Conservation (phyloP, 1,140 invertebrate species). For the Nebria ingens region DNA sequence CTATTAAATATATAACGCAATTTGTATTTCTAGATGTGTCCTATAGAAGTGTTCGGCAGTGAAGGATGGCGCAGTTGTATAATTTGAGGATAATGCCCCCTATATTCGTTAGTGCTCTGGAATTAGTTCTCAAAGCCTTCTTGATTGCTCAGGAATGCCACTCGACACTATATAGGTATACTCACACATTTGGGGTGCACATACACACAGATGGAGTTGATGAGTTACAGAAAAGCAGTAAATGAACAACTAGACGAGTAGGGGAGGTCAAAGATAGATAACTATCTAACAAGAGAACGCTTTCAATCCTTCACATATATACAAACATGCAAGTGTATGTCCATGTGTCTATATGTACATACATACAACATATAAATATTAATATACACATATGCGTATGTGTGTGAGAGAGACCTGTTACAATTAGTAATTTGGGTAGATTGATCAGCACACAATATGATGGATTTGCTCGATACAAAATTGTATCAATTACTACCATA, state of each 20-base stretch:
- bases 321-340: background rate
- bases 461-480: too few species aligned
- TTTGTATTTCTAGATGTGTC: background rate
- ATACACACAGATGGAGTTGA: background rate
- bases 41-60: background rate
- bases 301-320: background rate
- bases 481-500: too few species aligned
- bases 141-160: background rate
- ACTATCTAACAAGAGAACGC: background rate
- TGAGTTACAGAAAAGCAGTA: too few species aligned
- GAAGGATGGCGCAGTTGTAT: background rate
- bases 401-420: background rate
- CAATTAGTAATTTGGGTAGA: too few species aligned
- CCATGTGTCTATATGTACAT: background rate
- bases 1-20: background rate
- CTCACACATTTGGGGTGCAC: background rate
- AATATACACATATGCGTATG: too few species aligned
- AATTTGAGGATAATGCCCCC: background rate
- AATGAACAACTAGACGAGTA: too few species aligned
- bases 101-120: conserved; percentile 2
- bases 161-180: background rate
- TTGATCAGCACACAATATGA: too few species aligned
- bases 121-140: conserved; percentile 9
- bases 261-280: too few species aligned
- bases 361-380: too few species aligned